These are phyloP conservation scores for Lepeophtheirus nordmannii DNA, from an alignment of 2,888 invertebrate species.

Conservation along the genomic window DNA sequence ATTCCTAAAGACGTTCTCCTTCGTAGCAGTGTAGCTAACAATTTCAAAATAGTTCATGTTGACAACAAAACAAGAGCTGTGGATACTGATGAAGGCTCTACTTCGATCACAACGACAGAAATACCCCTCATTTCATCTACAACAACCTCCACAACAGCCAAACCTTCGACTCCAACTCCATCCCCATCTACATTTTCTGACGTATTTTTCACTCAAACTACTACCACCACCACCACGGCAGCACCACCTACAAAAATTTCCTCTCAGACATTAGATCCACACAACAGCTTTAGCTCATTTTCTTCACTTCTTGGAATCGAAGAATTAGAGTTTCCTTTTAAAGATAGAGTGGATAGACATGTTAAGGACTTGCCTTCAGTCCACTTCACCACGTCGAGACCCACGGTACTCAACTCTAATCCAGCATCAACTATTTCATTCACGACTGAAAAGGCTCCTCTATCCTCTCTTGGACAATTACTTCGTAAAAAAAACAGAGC, in stretches of 20 bases:
- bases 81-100: background rate
- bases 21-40: background rate
- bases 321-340: background rate
- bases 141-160: background rate
- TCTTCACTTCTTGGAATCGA: background rate
- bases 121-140: background rate
- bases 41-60: background rate
- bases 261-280: background rate
- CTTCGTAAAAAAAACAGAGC: background rate
- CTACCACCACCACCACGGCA: background rate
- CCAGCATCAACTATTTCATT: background rate
- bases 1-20: conserved; percentile 10
- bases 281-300: background rate
- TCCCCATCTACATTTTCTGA: background rate
- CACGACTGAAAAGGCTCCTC: background rate
- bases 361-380: background rate
- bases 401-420: background rate
- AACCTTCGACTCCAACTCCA: background rate
- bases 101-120: background rate
- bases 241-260: background rate
- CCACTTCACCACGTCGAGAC: background rate
- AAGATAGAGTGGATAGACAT: background rate
- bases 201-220: background rate
- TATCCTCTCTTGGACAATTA: background rate
- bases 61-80: background rate